Evolutionary conservation across 2,113 vertebrate genomes (phyloP).

Genomic region (Paratilapia polleni): DNA sequence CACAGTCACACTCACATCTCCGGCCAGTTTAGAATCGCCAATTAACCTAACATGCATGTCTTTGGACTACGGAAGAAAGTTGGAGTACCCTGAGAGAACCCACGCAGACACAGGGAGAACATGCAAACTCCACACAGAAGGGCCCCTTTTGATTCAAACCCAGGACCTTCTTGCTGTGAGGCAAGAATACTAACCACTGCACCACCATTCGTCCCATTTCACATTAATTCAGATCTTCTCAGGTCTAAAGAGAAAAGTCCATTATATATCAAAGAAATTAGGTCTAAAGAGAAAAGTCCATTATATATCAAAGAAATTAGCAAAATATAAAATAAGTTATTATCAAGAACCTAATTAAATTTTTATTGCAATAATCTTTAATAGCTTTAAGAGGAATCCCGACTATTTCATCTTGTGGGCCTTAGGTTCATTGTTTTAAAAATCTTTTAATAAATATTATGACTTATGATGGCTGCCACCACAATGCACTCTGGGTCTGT

Average conservation of each 20-base stretch:
- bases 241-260: not conserved
- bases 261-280: not conserved
- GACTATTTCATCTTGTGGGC: not conserved
- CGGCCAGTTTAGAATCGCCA: not conserved
- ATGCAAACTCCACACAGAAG: not conserved
- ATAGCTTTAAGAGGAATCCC: accelerated
- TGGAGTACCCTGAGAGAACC: not conserved
- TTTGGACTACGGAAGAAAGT: not conserved
- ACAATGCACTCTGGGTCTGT: not conserved
- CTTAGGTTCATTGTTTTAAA: not conserved
- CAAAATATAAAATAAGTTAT: not conserved
- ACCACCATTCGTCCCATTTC: not conserved
- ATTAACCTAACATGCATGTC: not conserved
- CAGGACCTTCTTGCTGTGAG: not conserved
- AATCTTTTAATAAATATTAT: not conserved
- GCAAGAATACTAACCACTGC: too few relatives aligned
- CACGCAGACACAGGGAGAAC: not conserved
- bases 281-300: not conserved
- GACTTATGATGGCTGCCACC: not conserved
- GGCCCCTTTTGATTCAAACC: not conserved
- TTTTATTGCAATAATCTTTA: not conserved
- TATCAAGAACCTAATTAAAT: not conserved
- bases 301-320: not conserved
- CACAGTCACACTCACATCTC: not conserved
- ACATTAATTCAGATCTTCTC: not conserved